Percentiles rank a stretch among this genome's conserved stretches.
Conservation (phyloP, 2,888 invertebrate species). For the Heliconius aoede region DNA sequence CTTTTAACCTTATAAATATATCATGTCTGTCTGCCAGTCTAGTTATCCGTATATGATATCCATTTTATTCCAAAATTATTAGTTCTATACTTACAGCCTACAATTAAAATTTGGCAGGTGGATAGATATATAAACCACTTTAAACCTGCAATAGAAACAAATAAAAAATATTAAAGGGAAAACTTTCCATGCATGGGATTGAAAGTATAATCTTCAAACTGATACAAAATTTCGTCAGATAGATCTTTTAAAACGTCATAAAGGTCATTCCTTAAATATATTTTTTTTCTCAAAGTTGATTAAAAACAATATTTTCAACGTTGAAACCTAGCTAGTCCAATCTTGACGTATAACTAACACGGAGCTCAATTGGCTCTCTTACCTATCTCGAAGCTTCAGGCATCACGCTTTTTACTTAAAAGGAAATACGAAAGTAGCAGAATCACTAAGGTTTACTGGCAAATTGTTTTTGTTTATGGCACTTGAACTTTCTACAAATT, state of each 20-base stretch:
- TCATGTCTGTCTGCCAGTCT: background rate
- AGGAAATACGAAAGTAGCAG: conserved; percentile 35
- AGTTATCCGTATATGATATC: background rate
- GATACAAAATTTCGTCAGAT: background rate
- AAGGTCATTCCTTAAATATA: no score
- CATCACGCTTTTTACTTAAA: conserved; percentile 58
- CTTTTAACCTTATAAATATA: no score
- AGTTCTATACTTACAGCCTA: background rate
- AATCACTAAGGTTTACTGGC: conserved; percentile 23
- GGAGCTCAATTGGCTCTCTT: conserved; percentile 73
- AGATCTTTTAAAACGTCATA: background rate
- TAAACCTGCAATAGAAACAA: background rate
- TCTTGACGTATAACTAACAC: conserved; percentile 51
- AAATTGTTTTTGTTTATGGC: conserved; percentile 6
- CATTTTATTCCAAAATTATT: background rate
- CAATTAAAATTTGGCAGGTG: background rate
- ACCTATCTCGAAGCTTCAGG: conserved; percentile 62
- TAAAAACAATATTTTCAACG: background rate
- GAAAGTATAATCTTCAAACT: background rate
- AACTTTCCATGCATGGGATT: background rate
- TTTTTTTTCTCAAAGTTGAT: background rate
- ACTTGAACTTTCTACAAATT: background rate
- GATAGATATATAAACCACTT: background rate
- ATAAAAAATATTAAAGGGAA: background rate
- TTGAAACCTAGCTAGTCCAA: conserved; percentile 10